Conservation (phyloP, 2,113 vertebrate genomes). For the Laticauda laticaudata region DNA sequence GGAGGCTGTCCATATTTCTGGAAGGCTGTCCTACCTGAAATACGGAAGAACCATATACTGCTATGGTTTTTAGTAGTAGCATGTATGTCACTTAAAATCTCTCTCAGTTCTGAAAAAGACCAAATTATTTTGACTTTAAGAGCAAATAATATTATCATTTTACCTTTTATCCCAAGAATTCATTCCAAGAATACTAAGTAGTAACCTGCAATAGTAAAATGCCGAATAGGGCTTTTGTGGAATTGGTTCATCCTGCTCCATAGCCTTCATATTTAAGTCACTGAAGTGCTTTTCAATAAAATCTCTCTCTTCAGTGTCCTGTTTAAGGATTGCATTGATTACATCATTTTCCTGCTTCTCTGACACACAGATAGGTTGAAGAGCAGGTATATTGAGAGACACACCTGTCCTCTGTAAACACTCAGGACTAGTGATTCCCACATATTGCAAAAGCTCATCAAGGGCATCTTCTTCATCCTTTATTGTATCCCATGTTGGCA, state of each 20-base stretch:
- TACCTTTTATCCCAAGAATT: conserved; percentile 99
- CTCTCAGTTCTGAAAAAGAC: not conserved
- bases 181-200: conserved; percentile 97
- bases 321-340: conserved; percentile 96
- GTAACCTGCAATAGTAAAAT: conserved; percentile 97
- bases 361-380: conserved; percentile 89
- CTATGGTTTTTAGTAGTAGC: not conserved
- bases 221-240: conserved; percentile 90
- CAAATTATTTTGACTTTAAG: not conserved
- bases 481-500: conserved; percentile 92
- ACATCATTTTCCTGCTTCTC: conserved; percentile 99
- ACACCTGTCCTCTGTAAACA: conserved; percentile 92
- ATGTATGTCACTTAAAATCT: not conserved
- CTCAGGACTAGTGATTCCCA: conserved; percentile 92
- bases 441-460: conserved; percentile 94
- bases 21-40: too few relatives aligned
- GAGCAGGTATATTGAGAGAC: conserved; percentile 92
- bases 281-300: conserved; percentile 87
- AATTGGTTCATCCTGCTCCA: conserved; percentile 85
- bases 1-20: too few relatives aligned
- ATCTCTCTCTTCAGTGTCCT: conserved; percentile 90
- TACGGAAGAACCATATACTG: not conserved
- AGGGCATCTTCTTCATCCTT: conserved; percentile 90
- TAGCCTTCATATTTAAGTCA: conserved; percentile 89
- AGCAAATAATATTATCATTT: conserved; percentile 35